Percentiles rank a stretch among this genome's conserved stretches.
Evolutionary conservation across 2,113 vertebrate species (phyloP).

Genomic region (Syngnathoides biaculeatus): DNA sequence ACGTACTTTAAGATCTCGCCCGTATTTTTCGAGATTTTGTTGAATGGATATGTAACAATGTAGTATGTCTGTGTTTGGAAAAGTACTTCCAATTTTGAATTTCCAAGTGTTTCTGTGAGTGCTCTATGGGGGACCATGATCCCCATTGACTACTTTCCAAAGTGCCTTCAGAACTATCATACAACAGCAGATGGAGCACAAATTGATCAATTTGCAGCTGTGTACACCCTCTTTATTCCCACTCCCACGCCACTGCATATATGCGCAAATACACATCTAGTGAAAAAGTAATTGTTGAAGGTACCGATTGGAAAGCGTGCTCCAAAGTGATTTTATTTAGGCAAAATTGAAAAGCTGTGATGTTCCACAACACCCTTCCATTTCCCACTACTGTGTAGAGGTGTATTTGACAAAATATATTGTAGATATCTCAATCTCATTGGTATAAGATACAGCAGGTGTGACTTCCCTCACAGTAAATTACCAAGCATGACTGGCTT

Average conservation of each 20-base stretch:
- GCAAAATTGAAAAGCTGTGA: conserved; percentile 46
- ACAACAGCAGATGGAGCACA: conserved; percentile 30
- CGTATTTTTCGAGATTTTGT: no score
- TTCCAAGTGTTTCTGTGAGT: background rate
- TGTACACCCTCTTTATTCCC: conserved; percentile 28
- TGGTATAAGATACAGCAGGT: conserved; percentile 42
- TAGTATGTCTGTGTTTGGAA: background rate
- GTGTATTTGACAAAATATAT: conserved; percentile 29
- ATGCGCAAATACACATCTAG: conserved; percentile 27
- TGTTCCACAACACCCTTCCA: conserved; percentile 44
- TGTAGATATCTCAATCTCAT: conserved; percentile 34
- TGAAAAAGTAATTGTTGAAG: conserved; percentile 34
- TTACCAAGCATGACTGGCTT: conserved; percentile 50
- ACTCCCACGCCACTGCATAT: conserved; percentile 18
- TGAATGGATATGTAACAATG: no score
- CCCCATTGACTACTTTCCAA: conserved; percentile 5
- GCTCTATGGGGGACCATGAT: background rate
- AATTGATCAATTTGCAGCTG: conserved; percentile 30
- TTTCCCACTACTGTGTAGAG: conserved; percentile 38
- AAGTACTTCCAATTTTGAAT: background rate
- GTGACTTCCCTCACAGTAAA: conserved; percentile 57
- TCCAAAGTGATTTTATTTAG: conserved; percentile 37
- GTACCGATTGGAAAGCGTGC: conserved; percentile 20
- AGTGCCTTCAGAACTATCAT: conserved; percentile 9
- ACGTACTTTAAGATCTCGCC: no score